Evolutionary conservation across 1,140 invertebrate species (phyloP), one percentile per base, ranked within the genome.

Genomic region (Trichonephila clavata): DNA sequence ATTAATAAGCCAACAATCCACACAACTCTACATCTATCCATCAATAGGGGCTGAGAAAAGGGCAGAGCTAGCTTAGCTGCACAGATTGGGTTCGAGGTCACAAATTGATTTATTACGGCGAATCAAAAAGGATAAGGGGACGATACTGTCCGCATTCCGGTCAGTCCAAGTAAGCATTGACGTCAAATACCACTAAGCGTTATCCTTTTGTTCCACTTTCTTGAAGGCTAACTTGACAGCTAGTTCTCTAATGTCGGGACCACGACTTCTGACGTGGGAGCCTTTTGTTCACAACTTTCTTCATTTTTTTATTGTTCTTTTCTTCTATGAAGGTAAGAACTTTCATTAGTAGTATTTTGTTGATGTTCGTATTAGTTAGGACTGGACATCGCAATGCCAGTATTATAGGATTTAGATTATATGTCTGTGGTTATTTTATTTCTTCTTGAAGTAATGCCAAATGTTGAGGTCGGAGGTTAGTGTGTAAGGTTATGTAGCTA

Each of bases 101-200:
- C 57, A 90, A 90, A 90, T 90, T 90, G 89, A 90, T 90, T 90
- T 90, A 90, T 90, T 90, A 81, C n/a, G 59, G 57, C 21, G 71
- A 59, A 90, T 81, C 43, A 61, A 71, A 81, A 90, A 61, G 89
- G 89, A 90, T 90, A 81, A 90, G 89, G 21, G 57, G 89, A 20
- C 68, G 68, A 81, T 81, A 90, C 77, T 60, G 89, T 80, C 89
- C 68, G 63, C 89, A 90, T 81, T 81, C 89, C 63, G 27, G 20
- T 27, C 63, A 50, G 61, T 71, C 65, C 32, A 16, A 60, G 63
- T 71, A 89, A 77, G 65, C 50, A 89, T 71, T 90, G 89, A 81
- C 89, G 59, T 81, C 89, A 63, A 90, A 90, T 90, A 90, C 77
- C 43, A 39, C 77, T 81, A 81, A 81, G 65, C 71, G 89, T 61